Conservation (phyloP, 2,888 invertebrate genomes). For the Epistrophe grossulariae region DNA sequence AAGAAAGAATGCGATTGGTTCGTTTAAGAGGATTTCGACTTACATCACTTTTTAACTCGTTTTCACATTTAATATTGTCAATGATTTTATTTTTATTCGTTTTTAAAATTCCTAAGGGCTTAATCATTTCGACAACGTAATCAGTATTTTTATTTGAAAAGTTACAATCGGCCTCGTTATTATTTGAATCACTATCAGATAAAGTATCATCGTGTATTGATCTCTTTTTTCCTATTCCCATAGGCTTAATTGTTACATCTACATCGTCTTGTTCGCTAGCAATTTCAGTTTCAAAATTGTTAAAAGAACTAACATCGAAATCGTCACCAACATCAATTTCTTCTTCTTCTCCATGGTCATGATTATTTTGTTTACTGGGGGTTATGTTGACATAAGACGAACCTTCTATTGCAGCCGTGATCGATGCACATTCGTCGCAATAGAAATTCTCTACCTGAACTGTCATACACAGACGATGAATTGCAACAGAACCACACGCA, state of each 20-base stretch:
- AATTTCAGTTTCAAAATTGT: neutral
- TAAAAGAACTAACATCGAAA: neutral
- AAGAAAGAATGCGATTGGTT: neutral
- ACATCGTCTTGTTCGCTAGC: neutral
- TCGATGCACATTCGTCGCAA: slow-evolving; percentile 45
- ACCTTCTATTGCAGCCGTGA: slow-evolving; percentile 16
- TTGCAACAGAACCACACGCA: slow-evolving; percentile 79
- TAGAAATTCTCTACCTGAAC: neutral
- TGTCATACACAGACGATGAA: slow-evolving; percentile 72
- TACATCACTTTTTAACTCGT: neutral
- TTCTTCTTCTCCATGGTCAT: slow-evolving; percentile 46
- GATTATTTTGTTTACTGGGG: slow-evolving; percentile 9
- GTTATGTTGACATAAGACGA: slow-evolving; percentile 41
- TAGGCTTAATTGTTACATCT: neutral
- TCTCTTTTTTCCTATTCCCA: neutral
- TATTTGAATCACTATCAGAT: neutral
- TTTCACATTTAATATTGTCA: slow-evolving; percentile 2
- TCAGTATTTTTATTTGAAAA: neutral
- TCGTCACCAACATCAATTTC: slow-evolving; percentile 53
- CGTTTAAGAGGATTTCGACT: neutral
- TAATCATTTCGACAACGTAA: neutral
- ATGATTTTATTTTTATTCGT: neutral
- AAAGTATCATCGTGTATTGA: neutral
- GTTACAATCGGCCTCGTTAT: neutral
- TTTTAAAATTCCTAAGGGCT: slow-evolving; percentile 2